Evolutionary conservation across 2,113 vertebrate species (phyloP).

Genomic region (Merops nubicus): DNA sequence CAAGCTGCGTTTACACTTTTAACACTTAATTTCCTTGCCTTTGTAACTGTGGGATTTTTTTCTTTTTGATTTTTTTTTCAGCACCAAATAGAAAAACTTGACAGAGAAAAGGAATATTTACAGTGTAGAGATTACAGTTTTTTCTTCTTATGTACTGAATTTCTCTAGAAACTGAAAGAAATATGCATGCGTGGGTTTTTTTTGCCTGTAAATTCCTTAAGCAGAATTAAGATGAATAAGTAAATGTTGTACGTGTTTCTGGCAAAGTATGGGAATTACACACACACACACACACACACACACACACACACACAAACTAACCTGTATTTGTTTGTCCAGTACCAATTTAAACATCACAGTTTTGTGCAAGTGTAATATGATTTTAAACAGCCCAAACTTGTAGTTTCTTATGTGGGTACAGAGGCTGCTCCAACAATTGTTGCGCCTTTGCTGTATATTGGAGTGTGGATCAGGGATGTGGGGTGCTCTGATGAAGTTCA

Average conservation of each 20-base stretch:
- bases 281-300: no score
- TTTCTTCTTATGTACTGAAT: slow-evolving; percentile 26
- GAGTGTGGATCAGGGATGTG: background rate
- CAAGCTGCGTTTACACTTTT: slow-evolving; percentile 31
- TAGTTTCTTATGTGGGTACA: background rate
- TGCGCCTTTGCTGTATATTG: background rate
- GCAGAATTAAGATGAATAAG: no score
- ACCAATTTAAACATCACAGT: background rate
- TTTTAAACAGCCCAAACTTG: background rate
- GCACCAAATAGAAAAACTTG: slow-evolving; percentile 29
- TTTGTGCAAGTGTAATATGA: background rate
- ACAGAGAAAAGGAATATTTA: slow-evolving; percentile 23
- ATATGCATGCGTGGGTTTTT: no score
- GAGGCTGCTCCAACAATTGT: background rate
- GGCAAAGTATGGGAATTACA: background rate
- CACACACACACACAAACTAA: no score
- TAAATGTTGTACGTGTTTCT: background rate
- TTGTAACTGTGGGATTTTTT: background rate
- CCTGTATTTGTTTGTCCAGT: background rate
- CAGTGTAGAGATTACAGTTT: background rate
- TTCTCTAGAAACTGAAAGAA: no score
- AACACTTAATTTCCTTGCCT: background rate
- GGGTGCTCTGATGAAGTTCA: background rate
- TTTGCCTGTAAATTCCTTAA: background rate
- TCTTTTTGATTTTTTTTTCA: slow-evolving; percentile 8